Evolutionary conservation across 2,888 invertebrate species (phyloP), one percentile per base, ranked within the genome.

Genomic region (Synanthedon andrenaeformis): DNA sequence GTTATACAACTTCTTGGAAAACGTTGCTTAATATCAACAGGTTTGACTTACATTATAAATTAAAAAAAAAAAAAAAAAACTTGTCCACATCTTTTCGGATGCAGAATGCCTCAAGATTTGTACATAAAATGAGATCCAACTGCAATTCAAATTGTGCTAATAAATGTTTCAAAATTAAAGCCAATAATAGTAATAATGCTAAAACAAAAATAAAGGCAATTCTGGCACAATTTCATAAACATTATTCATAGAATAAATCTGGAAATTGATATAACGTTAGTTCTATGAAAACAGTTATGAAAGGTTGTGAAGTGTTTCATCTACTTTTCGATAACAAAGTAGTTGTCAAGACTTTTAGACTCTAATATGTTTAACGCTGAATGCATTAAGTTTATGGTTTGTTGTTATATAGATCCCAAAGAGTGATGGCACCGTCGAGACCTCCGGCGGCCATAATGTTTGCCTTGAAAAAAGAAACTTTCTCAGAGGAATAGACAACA

Each of bases 371-470:
- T 45, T 3, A 13, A 45, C 4, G n/a, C 45, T 45, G 14, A 13
- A 45, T 45, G 45, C 45, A n/a, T 45, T 14, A 45, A 12, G n/a
- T 45, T 45, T 45, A 45, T 11, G 78, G 71, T 59, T 70, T 84
- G 58, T 65, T 71, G 59, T 94, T 94, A 72, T 94, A 95, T 65
- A 95, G 88, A 83, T 93, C 91, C 94, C 94, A 95, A 54, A 95
- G 87, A 4, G 93, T 92, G 62, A 95, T 92, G 67, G 90, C 90
- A 60, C 93, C 92, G 76, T 95, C 94, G 57, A 92, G 89, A 23
- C 93, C 92, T 50, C 91, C 91, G 0, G 92, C 92, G 12, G 94
- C 94, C 92, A 94, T 92, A n/a, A 94, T 89, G 55, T 91, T 90
- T n/a, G 92, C 90, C 53, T 91, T 90, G 91, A 93, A 94, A 62